These are phyloP conservation scores for Pampus argenteus DNA, from an alignment of 2,797 vertebrate species.

Conservation along the genomic window DNA sequence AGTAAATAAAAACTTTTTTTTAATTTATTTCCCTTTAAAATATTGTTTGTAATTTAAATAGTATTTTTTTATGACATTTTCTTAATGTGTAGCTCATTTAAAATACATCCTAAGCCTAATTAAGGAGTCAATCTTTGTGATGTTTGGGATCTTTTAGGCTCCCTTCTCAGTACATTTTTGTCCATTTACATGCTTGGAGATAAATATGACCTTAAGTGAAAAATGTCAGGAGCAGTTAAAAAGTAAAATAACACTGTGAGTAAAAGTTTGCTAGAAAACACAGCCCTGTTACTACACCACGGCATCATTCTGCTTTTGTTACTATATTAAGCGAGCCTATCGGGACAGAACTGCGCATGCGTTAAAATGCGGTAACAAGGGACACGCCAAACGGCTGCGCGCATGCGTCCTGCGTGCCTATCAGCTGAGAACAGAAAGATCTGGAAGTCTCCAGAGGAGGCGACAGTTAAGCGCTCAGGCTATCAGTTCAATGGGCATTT, in stretches of 20 bases:
- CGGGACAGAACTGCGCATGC: conserved; percentile 70
- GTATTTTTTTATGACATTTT: not conserved
- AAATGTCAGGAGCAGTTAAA: not conserved
- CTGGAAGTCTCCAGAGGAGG: conserved; percentile 49
- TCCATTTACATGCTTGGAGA: not conserved
- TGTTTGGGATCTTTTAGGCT: not conserved
- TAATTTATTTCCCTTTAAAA: not conserved
- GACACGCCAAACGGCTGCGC: conserved; percentile 20
- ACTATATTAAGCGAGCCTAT: conserved; percentile 69
- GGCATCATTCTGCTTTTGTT: conserved; percentile 70
- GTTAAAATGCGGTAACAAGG: conserved; percentile 79
- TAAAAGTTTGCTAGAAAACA: conserved; percentile 5
- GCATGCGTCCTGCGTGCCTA: conserved; percentile 66
- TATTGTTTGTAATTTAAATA: not conserved
- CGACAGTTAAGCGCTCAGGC: not conserved
- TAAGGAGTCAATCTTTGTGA: not conserved
- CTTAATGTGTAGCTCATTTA: not conserved
- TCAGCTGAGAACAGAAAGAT: conserved; percentile 61
- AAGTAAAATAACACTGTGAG: not conserved
- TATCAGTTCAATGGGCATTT: conserved; percentile 41
- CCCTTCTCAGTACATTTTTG: not conserved
- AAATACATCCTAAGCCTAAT: not conserved
- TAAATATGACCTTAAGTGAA: no score
- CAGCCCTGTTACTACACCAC: conserved; percentile 60
- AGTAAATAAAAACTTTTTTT: conserved; percentile 31